Percentiles rank a stretch among this genome's conserved stretches.
phyloP scores from a whole-genome alignment of 1,140 invertebrate genomes.

The Mesaphorura yosii region DNA sequence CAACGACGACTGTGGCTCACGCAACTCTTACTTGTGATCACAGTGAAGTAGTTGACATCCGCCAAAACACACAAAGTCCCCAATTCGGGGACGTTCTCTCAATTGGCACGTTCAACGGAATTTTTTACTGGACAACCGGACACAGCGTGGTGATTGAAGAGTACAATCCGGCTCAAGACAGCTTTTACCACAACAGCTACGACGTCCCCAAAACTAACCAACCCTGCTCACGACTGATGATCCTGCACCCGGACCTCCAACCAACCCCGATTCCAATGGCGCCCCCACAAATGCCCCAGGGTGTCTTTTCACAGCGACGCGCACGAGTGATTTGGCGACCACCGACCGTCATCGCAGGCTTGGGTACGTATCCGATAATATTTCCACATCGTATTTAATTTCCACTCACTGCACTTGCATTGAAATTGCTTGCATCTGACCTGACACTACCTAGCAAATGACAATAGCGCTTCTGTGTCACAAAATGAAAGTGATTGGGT shows the following conservation, averaged over 20 bases:
- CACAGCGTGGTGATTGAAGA: conserved; percentile 57
- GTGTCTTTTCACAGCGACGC: conserved; percentile 39
- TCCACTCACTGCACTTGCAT: not conserved
- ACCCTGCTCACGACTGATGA: conserved; percentile 44
- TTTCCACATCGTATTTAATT: not conserved
- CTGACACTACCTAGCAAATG: not conserved
- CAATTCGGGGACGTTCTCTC: conserved; percentile 66
- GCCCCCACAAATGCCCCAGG: conserved; percentile 61
- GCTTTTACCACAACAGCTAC: conserved; percentile 63
- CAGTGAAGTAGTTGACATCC: conserved; percentile 56
- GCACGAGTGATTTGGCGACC: conserved; percentile 55
- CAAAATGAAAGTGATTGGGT: too few relatives aligned
- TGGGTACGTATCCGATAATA: conserved; percentile 47
- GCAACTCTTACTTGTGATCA: conserved; percentile 31
- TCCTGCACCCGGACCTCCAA: conserved; percentile 53
- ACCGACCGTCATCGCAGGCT: conserved; percentile 60
- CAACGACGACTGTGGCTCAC: not conserved
- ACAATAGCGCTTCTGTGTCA: too few relatives aligned
- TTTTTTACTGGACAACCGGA: conserved; percentile 75
- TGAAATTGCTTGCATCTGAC: not conserved
- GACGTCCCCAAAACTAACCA: conserved; percentile 38
- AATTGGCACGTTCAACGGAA: conserved; percentile 56
- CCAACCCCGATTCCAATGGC: conserved; percentile 63
- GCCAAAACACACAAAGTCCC: conserved; percentile 58
- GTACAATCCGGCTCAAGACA: conserved; percentile 42